Base-by-base conservation (phyloP, 1,140 invertebrate genomes). In the Babylonia areolata region DNA sequence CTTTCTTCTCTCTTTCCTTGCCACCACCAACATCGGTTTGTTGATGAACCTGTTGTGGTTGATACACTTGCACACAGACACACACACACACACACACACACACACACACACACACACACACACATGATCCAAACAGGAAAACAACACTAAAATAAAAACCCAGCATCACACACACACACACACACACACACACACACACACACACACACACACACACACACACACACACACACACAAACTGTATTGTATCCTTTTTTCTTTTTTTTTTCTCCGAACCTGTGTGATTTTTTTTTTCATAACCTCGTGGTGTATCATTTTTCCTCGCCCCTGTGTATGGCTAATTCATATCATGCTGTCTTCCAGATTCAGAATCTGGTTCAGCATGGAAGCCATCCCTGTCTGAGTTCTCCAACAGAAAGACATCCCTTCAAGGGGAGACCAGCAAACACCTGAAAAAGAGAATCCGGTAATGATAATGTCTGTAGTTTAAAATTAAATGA, bases 101-200 rank as follows among this genome's bases (percentile, higher is more conserved):
- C 12, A 0, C 64, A 69, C 64, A 69, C 15, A 69, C 15, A 28
- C 23, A 28, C 64, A 69, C 15, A 2, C 64, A 69, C 64, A 69
- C 64, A 69, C 64, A 69, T 31, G n/a, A 28, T 6, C 64, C 15
- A 12, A 69, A 5, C 6, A 23, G n/a, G 5, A 69, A 6, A 69
- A 23, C 20, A 20, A 78, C 75, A 78, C 11, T 6, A n/a, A 37
- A 6, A 42, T 3, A 11, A n/a, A 78, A 9, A 78, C 75, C 11
- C 75, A 78, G 11, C 69, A 12, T 12, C 42, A 82, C n/a, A 31
- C 77, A 78, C 77, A 12, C 11, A 12, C 6, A 78, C 77, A 78
- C 77, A 78, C 35, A 78, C 77, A 78, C 77, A 78, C 77, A 37
- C 77, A 78, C 77, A 37, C 77, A 78, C 77, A 37, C 77, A 78